phyloP scores from a whole-genome alignment of 2,888 invertebrate genomes.

The Marronus borbonicus region DNA sequence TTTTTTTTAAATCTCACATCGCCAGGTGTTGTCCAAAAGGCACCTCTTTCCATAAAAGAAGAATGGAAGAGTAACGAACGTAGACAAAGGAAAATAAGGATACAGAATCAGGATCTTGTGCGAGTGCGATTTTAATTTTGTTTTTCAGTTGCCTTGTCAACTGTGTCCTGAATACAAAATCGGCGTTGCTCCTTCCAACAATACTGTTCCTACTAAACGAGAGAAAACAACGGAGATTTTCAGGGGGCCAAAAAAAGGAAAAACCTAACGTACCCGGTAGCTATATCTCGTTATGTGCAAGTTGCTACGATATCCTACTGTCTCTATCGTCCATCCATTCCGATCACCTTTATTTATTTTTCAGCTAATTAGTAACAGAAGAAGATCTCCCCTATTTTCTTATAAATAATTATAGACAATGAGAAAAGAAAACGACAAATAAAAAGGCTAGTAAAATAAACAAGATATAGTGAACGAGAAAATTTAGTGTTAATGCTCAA shows the following conservation, averaged over 20 bases:
- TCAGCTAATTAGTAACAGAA: constrained; percentile 34
- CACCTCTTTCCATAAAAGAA: constrained; percentile 11
- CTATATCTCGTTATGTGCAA: constrained; percentile 8
- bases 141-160: constrained; percentile 53
- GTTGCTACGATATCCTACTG: neutral
- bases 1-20: no score
- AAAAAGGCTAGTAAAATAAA: neutral
- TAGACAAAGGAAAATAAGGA: constrained; percentile 22
- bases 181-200: neutral
- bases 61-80: constrained; percentile 1
- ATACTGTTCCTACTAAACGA: constrained; percentile 1
- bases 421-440: constrained; percentile 4
- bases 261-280: constrained; percentile 13
- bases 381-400: constrained; percentile 4
- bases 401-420: constrained; percentile 3
- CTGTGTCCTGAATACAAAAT: constrained; percentile 44
- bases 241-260: constrained; percentile 12
- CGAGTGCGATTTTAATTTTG: constrained; percentile 63
- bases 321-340: neutral
- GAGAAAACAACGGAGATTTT: constrained; percentile 6
- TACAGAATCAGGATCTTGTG: constrained; percentile 53
- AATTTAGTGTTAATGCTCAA: neutral
- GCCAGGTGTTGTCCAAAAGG: neutral
- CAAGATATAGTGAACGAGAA: neutral
- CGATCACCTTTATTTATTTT: constrained; percentile 26